A percentile compares a stretch with the other conserved stretches of the same genome.
These are phyloP conservation scores for Azemiops feae DNA, from an alignment of 2,113 vertebrate genomes.

Conservation along the genomic window DNA sequence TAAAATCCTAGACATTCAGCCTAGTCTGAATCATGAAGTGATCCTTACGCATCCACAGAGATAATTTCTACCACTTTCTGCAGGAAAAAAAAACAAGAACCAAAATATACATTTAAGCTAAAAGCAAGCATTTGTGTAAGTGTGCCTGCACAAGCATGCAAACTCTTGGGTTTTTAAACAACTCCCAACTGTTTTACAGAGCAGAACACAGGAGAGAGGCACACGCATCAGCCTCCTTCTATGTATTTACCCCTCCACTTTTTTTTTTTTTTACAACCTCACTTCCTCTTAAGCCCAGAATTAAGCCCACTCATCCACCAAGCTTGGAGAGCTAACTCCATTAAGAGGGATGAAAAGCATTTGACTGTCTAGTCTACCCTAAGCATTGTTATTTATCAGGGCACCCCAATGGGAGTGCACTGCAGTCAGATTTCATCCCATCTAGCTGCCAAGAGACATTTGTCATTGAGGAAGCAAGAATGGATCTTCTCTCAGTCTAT, in stretches of 20 bases:
- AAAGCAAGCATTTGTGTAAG: background rate
- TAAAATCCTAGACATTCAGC: slow-evolving; percentile 41
- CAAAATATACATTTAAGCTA: background rate
- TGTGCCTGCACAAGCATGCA: background rate
- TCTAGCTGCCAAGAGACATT: slow-evolving; percentile 62
- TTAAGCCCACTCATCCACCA: slow-evolving; percentile 41
- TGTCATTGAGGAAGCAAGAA: slow-evolving; percentile 53
- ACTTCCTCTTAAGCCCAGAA: slow-evolving; percentile 1
- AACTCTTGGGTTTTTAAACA: background rate
- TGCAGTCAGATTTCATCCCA: slow-evolving; percentile 43
- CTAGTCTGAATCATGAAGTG: slow-evolving; percentile 29
- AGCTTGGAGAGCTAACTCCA: background rate
- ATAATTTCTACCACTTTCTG: slow-evolving; percentile 28
- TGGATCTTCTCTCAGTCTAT: slow-evolving; percentile 44
- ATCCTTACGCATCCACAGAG: slow-evolving; percentile 25
- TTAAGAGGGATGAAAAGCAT: slow-evolving; percentile 36
- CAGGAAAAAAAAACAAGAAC: slow-evolving; percentile 31
- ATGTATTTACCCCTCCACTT: slow-evolving; percentile 19
- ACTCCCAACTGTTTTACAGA: slow-evolving; percentile 36
- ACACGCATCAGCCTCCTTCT: slow-evolving; percentile 18
- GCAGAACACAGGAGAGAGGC: slow-evolving; percentile 32
- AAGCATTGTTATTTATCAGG: slow-evolving; percentile 51
- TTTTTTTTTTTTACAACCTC: slow-evolving; percentile 1
- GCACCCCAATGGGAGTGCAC: slow-evolving; percentile 15
- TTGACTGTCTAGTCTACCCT: slow-evolving; percentile 24